Evolutionary conservation across 2,113 vertebrate genomes (phyloP).

Genomic region (Melanostigma gelatinosum): DNA sequence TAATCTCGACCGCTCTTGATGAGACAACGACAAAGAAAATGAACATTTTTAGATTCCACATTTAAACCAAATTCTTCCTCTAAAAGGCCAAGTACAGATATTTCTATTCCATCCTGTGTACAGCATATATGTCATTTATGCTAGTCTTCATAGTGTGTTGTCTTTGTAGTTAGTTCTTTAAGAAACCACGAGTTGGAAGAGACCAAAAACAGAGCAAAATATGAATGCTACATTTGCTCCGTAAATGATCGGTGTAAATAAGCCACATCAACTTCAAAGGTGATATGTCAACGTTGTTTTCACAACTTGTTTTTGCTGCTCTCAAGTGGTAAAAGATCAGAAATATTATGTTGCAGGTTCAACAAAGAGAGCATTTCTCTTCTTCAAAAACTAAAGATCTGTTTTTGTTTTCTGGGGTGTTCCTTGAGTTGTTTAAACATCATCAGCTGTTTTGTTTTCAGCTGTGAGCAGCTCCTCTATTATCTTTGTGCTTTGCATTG

Average conservation of each 20-base stretch:
- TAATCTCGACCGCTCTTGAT: conserved; percentile 21
- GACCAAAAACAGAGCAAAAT: neutral
- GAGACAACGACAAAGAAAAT: conserved; percentile 12
- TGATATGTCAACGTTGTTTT: neutral
- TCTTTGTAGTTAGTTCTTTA: neutral
- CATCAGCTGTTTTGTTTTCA: neutral
- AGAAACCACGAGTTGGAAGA: neutral
- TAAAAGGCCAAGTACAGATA: neutral
- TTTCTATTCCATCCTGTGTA: neutral
- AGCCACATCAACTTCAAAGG: neutral
- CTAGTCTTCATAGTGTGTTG: neutral
- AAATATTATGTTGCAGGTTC: neutral
- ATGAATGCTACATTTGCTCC: neutral
- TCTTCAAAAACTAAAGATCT: neutral
- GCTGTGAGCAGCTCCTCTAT: neutral
- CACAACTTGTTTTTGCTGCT: neutral
- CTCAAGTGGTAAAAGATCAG: neutral
- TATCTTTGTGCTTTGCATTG: neutral
- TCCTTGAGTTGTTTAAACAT: neutral
- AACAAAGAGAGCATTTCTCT: neutral
- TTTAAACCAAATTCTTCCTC: neutral
- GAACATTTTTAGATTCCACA: neutral
- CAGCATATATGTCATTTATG: neutral
- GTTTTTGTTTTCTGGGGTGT: neutral
- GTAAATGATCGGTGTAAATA: neutral